phyloP scores from a whole-genome alignment of 2,113 vertebrate genomes.

The Lampris megalopsis region DNA sequence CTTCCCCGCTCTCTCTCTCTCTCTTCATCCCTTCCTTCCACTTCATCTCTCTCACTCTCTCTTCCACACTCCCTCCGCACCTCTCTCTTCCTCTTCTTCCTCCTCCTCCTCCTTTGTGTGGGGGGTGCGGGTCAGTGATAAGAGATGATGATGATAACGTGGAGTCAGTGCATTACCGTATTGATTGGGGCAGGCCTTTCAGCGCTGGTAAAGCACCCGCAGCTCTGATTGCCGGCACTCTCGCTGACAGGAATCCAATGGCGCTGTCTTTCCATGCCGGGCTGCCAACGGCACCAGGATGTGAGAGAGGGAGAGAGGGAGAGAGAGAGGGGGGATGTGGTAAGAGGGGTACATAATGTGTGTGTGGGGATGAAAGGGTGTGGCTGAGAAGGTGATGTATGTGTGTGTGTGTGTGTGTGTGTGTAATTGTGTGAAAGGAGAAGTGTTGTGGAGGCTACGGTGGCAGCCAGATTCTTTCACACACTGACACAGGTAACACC shows the following conservation, averaged over 20 bases:
- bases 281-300: background rate
- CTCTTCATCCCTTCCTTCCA: background rate
- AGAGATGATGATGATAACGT: slow-evolving; percentile 76
- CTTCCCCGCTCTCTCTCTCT: background rate
- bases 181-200: slow-evolving; percentile 70
- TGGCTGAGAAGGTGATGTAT: slow-evolving; percentile 17
- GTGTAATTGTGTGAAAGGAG: slow-evolving; percentile 19
- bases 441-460: too few relatives aligned
- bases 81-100: background rate
- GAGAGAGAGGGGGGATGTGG: slow-evolving; percentile 6
- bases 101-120: background rate
- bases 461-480: slow-evolving; percentile 5
- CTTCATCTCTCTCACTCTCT: background rate
- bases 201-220: slow-evolving; percentile 62
- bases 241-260: slow-evolving; percentile 78
- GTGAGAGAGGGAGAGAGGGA: slow-evolving; percentile 18
- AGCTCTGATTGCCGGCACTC: slow-evolving; percentile 73
- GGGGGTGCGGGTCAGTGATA: slow-evolving; percentile 70
- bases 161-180: slow-evolving; percentile 72
- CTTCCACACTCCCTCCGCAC: background rate
- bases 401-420: slow-evolving; percentile 4
- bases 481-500: slow-evolving; percentile 25
- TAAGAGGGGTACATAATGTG: background rate
- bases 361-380: slow-evolving; percentile 19
- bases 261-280: slow-evolving; percentile 41